Percentiles rank a stretch among this genome's conserved stretches.
Evolutionary conservation across 2,113 vertebrate genomes (phyloP).

Genomic region (Saccopteryx bilineata): DNA sequence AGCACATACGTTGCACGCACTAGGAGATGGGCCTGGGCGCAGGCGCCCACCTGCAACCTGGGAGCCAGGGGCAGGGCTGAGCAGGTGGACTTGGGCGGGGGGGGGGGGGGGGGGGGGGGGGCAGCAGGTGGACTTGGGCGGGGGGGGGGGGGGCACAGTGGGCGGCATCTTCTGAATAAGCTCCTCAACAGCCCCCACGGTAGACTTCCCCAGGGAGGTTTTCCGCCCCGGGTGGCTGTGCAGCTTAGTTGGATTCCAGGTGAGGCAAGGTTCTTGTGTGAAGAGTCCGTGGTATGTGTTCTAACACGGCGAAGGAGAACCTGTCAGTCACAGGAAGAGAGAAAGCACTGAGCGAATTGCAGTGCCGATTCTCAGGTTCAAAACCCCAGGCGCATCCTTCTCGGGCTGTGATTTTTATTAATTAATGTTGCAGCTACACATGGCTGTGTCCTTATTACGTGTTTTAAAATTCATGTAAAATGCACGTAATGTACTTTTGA

Average conservation of each 20-base stretch:
- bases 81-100: slow-evolving; percentile 90
- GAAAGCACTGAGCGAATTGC: fast-evolving
- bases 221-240: slow-evolving; percentile 96
- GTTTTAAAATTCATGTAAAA: background rate
- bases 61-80: slow-evolving; percentile 94
- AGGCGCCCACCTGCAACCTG: slow-evolving; percentile 91
- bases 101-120: slow-evolving; percentile 91
- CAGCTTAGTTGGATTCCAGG: slow-evolving; percentile 96
- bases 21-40: fast-evolving
- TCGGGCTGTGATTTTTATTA: background rate
- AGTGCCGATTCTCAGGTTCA: fast-evolving
- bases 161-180: slow-evolving; percentile 95
- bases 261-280: slow-evolving; percentile 95
- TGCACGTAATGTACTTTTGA: background rate
- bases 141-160: slow-evolving; percentile 89
- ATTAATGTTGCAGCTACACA: background rate
- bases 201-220: slow-evolving; percentile 95
- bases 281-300: slow-evolving; percentile 93
- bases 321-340: background rate
- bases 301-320: slow-evolving; percentile 81
- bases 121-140: slow-evolving; percentile 90
- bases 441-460: background rate
- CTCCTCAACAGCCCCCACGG: slow-evolving; percentile 95
- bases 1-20: background rate
- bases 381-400: too few relatives aligned